Base-by-base conservation (phyloP, 2,888 invertebrate genomes). In the Margaritifera margaritifera region DNA sequence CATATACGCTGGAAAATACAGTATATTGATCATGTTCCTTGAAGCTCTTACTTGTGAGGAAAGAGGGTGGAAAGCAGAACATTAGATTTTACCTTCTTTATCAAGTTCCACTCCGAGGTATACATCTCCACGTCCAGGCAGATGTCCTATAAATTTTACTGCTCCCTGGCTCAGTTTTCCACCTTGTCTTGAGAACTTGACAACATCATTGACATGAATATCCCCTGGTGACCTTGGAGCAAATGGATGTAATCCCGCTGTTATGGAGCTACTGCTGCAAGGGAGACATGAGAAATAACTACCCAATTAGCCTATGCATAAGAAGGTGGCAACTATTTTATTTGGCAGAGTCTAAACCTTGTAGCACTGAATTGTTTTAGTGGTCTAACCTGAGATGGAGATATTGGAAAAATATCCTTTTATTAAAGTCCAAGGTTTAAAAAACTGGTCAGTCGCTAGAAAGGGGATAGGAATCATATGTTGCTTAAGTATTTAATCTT, bases 41-140 rank as follows among this genome's bases (percentile, higher is more conserved):
- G 42, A 3, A 42, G 42, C 15, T 42, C 42, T 42, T 8, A 42
- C 42, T 42, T 11, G 8, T 42, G 11, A 42, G 42, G 11, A 42
- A 42, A 42, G 42, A 42, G 1, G 42, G 11, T 15, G 15, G 42
- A 62, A 63, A 11, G 22, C 42, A 42, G 15, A 42, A 4, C 11
- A 42, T 18, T 67, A 31, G 20, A n/a, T 51, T 81, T 68, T 68
- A 88, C 89, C 88, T 83, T 89, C 89, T 73, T 86, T 84, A 67
- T 89, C 88, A n/a, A 90, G 77, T 72, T 90, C 89, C 53, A 90
- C 82, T 0, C 90, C 90, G 0, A 89, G 80, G 73, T 89, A 90
- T 18, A 84, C 83, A 73, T 89, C 89, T 58, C 84, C 85, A 60
- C 88, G 80, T 6, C 86, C 88, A 15, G 89, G 89, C 22, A 90